phyloP scores from a whole-genome alignment of 2,113 vertebrate genomes.

The Camelus bactrianus region DNA sequence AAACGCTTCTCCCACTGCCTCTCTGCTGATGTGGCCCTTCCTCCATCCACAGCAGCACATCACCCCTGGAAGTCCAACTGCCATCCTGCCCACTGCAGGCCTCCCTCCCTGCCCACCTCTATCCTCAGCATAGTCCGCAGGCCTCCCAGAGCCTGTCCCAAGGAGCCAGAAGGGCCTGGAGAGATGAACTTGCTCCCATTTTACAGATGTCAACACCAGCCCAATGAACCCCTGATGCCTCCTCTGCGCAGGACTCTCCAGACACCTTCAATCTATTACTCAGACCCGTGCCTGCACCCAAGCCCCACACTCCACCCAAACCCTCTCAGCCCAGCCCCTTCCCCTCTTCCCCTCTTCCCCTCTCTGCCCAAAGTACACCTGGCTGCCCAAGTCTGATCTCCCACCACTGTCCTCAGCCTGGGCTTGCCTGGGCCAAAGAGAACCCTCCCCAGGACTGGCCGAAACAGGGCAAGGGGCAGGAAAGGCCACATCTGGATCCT shows the following conservation, averaged over 20 bases:
- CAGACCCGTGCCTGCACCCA: background rate
- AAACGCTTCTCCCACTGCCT: background rate
- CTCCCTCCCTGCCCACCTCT: background rate
- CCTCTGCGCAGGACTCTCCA: background rate
- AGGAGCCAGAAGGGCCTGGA: background rate
- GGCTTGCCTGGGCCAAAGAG: background rate
- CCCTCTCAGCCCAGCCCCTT: background rate
- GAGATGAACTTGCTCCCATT: background rate
- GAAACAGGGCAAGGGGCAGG: background rate
- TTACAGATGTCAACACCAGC: background rate
- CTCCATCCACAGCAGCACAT: background rate
- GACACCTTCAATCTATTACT: background rate
- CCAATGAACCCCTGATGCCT: background rate
- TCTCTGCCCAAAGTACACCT: background rate
- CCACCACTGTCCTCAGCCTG: background rate
- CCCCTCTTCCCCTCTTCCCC: background rate
- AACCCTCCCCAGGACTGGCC: background rate
- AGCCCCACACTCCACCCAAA: background rate
- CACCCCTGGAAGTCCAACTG: background rate
- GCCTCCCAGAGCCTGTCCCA: background rate
- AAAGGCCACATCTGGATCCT: constrained; percentile 73
- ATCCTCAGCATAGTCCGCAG: background rate
- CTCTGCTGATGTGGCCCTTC: background rate
- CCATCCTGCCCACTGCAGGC: background rate
- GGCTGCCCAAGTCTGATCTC: background rate